Evolutionary conservation across 2,888 invertebrate species (phyloP).

Genomic region (Pemphredon lugubris): DNA sequence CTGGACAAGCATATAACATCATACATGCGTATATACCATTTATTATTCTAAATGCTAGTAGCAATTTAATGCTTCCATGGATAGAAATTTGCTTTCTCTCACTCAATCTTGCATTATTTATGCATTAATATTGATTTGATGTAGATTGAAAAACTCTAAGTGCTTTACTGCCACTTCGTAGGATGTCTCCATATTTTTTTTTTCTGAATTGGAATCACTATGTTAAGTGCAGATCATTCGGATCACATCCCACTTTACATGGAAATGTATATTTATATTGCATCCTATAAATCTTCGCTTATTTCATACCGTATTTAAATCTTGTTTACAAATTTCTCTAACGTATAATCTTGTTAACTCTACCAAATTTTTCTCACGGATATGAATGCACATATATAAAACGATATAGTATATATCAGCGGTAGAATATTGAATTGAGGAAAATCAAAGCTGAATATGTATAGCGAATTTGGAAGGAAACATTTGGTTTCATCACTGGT

Average conservation of each 20-base stretch:
- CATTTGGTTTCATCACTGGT: slow-evolving; percentile 3
- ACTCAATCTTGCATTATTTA: slow-evolving; percentile 2
- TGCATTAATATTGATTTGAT: slow-evolving; percentile 19
- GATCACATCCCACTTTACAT: too few relatives aligned
- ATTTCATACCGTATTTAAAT: neutral
- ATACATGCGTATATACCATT: slow-evolving; percentile 7
- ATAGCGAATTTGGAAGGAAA: neutral
- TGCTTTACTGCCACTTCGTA: slow-evolving; percentile 57
- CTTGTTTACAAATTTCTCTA: neutral
- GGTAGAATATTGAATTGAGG: neutral
- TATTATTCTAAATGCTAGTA: slow-evolving; percentile 18
- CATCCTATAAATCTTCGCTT: neutral
- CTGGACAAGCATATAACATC: slow-evolving; percentile 44
- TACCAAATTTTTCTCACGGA: neutral
- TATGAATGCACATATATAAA: neutral
- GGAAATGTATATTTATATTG: neutral
- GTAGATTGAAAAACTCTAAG: neutral
- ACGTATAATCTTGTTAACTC: neutral
- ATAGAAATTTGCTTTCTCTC: slow-evolving; percentile 8
- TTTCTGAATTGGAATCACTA: slow-evolving; percentile 4
- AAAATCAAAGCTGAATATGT: slow-evolving; percentile 1
- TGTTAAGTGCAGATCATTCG: too few relatives aligned
- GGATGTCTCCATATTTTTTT: slow-evolving; percentile 3
- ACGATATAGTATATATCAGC: neutral
- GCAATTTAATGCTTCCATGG: slow-evolving; percentile 18